phyloP scores from a whole-genome alignment of 2,113 vertebrate species.

The Tetraodon nigroviridis region DNA sequence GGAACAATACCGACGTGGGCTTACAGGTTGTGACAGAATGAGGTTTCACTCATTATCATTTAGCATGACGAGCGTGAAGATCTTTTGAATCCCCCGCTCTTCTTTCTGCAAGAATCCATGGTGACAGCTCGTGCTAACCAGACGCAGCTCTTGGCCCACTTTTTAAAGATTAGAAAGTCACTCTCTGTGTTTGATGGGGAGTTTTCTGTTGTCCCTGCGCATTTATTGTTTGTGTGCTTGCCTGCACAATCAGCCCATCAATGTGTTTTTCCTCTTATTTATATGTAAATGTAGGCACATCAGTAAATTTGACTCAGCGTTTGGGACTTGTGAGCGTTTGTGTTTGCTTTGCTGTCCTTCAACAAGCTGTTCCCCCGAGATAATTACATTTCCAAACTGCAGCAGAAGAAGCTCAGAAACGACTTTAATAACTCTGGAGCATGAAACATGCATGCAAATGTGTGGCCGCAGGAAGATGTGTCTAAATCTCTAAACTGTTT shows the following conservation, averaged over 20 bases:
- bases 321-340: constrained; percentile 13
- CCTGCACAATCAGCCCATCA: constrained; percentile 31
- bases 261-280: constrained; percentile 43
- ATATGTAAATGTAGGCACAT: constrained; percentile 44
- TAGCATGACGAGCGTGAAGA: constrained; percentile 48
- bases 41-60: constrained; percentile 62
- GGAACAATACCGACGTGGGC: constrained; percentile 6
- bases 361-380: constrained; percentile 13
- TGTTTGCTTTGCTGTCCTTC: constrained; percentile 22
- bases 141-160: constrained; percentile 35
- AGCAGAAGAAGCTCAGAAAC: constrained; percentile 34
- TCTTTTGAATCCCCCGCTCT: constrained; percentile 34
- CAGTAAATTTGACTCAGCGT: constrained; percentile 34
- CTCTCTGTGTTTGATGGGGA: constrained; percentile 13
- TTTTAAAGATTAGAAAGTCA: constrained; percentile 9
- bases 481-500: constrained; percentile 3
- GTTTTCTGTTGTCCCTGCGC: neutral
- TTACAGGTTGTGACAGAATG: constrained; percentile 62
- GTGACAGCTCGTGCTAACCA: constrained; percentile 51
- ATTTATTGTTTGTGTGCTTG: constrained; percentile 5
- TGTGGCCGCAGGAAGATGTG: neutral
- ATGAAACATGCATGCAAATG: neutral
- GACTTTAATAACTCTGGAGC: constrained; percentile 41
- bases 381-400: constrained; percentile 53
- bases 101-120: constrained; percentile 32